These are phyloP conservation scores for Marmota monax DNA, from an alignment of 2,113 vertebrate species.

Conservation along the genomic window DNA sequence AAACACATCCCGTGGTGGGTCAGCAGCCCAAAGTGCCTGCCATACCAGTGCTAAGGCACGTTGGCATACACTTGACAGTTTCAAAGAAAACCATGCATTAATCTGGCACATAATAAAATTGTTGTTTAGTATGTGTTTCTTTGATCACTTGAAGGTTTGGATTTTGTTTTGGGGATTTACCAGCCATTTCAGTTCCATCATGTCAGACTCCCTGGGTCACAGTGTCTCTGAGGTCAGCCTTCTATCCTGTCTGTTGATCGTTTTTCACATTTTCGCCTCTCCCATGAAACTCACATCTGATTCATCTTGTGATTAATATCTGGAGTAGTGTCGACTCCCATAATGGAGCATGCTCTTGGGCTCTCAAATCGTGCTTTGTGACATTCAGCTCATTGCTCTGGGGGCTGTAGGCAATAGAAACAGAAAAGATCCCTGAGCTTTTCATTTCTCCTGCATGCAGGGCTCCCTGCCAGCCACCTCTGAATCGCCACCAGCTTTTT, in stretches of 20 bases:
- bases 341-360: not conserved
- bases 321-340: accelerated
- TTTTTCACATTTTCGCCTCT: not conserved
- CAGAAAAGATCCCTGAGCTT: not conserved
- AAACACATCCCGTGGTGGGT: not conserved
- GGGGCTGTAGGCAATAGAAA: not conserved
- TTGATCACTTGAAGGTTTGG: not conserved
- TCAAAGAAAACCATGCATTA: accelerated
- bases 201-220: not conserved
- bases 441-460: not conserved
- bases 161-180: not conserved
- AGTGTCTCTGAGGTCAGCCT: not conserved
- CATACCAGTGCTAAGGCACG: not conserved
- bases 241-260: not conserved
- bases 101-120: not conserved
- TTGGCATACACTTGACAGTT: not conserved
- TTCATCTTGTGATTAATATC: not conserved
- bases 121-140: not conserved
- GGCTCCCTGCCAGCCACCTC: constrained; percentile 37
- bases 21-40: not conserved
- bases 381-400: not conserved
- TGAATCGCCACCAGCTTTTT: not conserved
- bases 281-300: not conserved
- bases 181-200: not conserved
- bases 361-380: not conserved